These are phyloP conservation scores for Aurelia sp. DNA, from an alignment of 30 jellyfish, hydroid and myxozoan species.

Conservation along the genomic window DNA sequence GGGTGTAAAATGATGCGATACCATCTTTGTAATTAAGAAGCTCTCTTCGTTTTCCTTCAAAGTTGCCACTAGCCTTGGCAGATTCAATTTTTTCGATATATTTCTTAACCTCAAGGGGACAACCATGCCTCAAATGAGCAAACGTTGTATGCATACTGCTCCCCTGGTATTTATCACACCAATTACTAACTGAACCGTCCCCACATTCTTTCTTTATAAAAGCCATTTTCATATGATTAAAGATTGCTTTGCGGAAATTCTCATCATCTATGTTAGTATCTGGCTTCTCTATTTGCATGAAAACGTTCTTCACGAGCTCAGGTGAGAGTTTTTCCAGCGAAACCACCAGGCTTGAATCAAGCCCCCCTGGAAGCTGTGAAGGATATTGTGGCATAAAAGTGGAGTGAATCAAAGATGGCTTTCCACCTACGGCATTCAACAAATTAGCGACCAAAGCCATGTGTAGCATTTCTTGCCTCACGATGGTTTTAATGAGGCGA, in stretches of 20 bases:
- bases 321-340: constrained; percentile 55
- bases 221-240: constrained; percentile 26
- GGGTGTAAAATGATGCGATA: constrained; percentile 61
- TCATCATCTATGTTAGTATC: constrained; percentile 16
- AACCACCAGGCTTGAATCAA: constrained; percentile 37
- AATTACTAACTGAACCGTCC: neutral
- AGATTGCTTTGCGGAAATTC: constrained; percentile 35
- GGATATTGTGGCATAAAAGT: constrained; percentile 53
- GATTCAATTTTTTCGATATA: neutral
- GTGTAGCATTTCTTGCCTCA: constrained; percentile 69
- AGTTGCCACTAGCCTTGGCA: neutral
- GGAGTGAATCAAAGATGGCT: constrained; percentile 63
- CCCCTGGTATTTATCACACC: neutral
- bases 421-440: constrained; percentile 66
- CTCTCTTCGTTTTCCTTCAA: neutral
- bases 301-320: constrained; percentile 20
- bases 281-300: constrained; percentile 59
- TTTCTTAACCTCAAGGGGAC: constrained; percentile 23
- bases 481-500: constrained; percentile 37
- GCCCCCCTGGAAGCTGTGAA: constrained; percentile 68
- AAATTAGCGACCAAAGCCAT: constrained; percentile 64
- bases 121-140: constrained; percentile 18
- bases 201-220: neutral
- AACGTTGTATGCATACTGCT: neutral
- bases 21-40: constrained; percentile 7